A percentile compares a stretch with the other conserved stretches of the same genome.
Conservation (phyloP, 2,113 vertebrate species). For the Syrrhaptes paradoxus region DNA sequence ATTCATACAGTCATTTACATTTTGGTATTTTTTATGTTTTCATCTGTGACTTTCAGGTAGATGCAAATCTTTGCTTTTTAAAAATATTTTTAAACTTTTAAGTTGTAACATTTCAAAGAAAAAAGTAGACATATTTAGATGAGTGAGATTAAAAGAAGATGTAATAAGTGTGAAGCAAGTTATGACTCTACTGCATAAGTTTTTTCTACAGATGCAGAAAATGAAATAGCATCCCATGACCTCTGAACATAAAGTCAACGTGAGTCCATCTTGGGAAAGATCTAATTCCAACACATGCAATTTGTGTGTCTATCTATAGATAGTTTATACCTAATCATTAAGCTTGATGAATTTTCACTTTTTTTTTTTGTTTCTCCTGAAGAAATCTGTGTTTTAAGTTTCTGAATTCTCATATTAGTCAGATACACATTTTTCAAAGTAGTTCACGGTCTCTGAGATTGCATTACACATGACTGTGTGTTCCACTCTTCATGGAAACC, state of each 20-base stretch:
- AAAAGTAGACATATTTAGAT: background rate
- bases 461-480: background rate
- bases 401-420: background rate
- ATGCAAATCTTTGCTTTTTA: background rate
- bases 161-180: background rate
- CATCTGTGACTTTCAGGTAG: background rate
- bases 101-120: background rate
- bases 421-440: accelerated
- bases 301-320: background rate
- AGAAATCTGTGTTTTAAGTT: background rate
- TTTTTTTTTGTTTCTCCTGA: background rate
- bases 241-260: background rate
- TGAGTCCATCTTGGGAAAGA: background rate
- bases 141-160: background rate
- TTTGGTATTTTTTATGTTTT: background rate
- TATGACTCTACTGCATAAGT: background rate
- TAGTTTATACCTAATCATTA: background rate
- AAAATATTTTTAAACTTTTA: background rate
- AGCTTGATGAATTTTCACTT: background rate
- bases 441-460: background rate
- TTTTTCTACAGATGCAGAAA: background rate
- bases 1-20: background rate
- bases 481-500: background rate
- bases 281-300: background rate
- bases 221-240: background rate